Base-by-base conservation (phyloP, 2,888 invertebrate species). In the Caenorhabditis doughertyi region DNA sequence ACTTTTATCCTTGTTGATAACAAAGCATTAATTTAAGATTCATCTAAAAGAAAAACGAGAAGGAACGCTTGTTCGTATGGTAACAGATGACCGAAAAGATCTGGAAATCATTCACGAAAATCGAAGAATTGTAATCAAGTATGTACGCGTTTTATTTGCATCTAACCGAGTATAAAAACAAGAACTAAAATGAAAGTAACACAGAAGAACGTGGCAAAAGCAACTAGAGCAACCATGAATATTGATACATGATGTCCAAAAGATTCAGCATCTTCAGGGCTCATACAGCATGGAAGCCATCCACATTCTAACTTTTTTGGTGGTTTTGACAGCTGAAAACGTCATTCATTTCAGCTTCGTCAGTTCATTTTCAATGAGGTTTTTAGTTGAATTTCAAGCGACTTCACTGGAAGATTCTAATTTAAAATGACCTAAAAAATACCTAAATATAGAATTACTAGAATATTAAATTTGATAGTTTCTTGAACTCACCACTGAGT, bases 171-270 rank as follows among this genome's bases (percentile, higher is more conserved):
- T 18, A 89, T 70, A 72, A 89, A 89, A 11, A 89, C 88, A 7
- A 88, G 80, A 68, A 89, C 84, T 11, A 89, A 77, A 55, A 89
- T 88, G 49, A 88, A 80, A 16, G 87, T 88, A 56, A 89, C 89
- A 60, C 88, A 88, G 67, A 88, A 88, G 58, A 89, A 89, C 8
- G 89, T 89, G 21, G 87, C 87, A 32, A 88, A 88, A 0, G 89
- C 89, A 35, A 89, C 85, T 9, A 88, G 64, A 18, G 88, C 87
- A 5, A 89, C 89, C 88, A 88, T 88, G 68, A 88, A 88, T 13
- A 89, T 87, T 32, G 86, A 86, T 49, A 89, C 88, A 55, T 88
- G 88, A 71, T 89, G 89, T 8, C 89, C 86, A 49, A 86, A 86
- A 0, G 86, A 80, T 56, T 86, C 88, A 44, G 86, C 84, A 35